Base-by-base conservation (phyloP, 2,888 invertebrate genomes). In the Drosophila sordidula region DNA sequence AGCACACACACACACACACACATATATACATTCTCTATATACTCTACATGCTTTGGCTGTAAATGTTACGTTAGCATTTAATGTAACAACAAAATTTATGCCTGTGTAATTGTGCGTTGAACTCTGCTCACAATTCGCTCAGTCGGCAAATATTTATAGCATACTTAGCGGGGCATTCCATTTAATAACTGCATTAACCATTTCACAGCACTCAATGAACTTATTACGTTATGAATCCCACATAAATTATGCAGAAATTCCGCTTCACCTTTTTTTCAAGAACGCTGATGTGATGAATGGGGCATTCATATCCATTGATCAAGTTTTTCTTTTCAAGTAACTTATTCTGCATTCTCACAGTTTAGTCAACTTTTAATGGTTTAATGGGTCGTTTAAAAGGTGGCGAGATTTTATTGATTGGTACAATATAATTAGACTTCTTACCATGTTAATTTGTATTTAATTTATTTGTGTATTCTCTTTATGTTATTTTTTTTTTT, bases 81-180 rank as follows among this genome's bases (percentile, higher is more conserved):
- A 58, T 64, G 49, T 49, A 32, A 51, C 55, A 71, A 54, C 47
- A 52, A 42, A 61, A 47, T 63, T 58, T 38, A 44, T 62, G 70
- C 51, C 44, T 16, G 39, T 55, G 62, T 61, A 69, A 75, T 75
- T 80, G 86, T 70, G 72, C 67, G 47, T 34, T 74, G 70, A 83
- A 57, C 65, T 55, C 52, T 62, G 36, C 41, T 56, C 38, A 36
- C 49, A 61, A 46, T 36, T 59, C 56, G 54, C 49, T 54, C 41
- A 49, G 49, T 49, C 34, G 44, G 11, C 56, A 36, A 47, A 51
- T 63, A 70, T 59, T 51, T 52, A 78, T 78, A 46, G 80, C 75
- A 66, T 71, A 87, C 67, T 75, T 84, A 67, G 18, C 38, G 51
- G 70, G 44, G 73, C 70, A 51, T 34, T 52, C 11, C 41, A 25